Evolutionary conservation across 2,888 invertebrate genomes (phyloP), one percentile per base, ranked within the genome.

Genomic region (Vannuccia rotundouncinata): DNA sequence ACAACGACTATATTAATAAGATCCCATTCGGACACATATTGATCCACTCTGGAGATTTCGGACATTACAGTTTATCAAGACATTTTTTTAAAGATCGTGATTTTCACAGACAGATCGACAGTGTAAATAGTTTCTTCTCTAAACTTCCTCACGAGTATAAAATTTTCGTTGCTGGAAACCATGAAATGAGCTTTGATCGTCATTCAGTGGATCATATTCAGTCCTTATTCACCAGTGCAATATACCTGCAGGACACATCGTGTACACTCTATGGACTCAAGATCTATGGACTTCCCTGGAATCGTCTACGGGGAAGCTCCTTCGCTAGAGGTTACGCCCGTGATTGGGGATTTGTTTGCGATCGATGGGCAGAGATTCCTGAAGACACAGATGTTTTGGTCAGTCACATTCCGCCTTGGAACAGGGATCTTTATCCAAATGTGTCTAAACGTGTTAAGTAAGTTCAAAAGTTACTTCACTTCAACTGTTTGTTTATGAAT

Each of bases 261-360:
- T 82, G 83, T 0, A 81, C 77, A 29, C 78, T 84, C 66, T 84
- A 85, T 77, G 85, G 85, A 5, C 79, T 86, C n/a, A 84, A 84
- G n/a, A 84, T 86, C 77, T 85, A 85, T 81, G 86, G 86, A 22
- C 82, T 84, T 31, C 85, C 86, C 0, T 86, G 86, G 85, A 84
- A 83, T 13, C 83, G 84, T 2, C 82, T 82, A 74, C 83, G 84
- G 60, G 83, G 83, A 80, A 82, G 78, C 2, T 84, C 85, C 1
- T 82, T 83, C 74, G 84, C 85, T 10, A 81, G 83, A 78, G 85
- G 83, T 0, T 86, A 85, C 82, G 79, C 84, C 1, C 80, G 81
- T n/a, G 77, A 82, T 0, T 78, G 81, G 29, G 81, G 82, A 1
- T 80, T 82, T 31, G 83, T 85, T 25, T 82, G 82, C 73, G 78